Evolutionary conservation across 1,140 invertebrate species (phyloP).

Genomic region (Formica exsecta): DNA sequence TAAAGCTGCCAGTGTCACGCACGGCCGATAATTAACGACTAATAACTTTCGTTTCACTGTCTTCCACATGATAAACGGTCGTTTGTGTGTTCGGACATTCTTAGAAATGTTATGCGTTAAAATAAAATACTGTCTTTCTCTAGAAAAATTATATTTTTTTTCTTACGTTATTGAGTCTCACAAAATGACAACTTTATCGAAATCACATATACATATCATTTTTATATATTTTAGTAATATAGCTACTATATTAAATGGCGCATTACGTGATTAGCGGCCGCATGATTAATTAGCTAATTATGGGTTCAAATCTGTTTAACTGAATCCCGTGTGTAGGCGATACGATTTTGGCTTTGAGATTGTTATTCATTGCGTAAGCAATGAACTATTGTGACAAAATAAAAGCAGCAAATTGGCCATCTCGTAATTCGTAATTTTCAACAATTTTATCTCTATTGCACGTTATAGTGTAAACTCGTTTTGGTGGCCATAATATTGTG

Average conservation of each 20-base stretch:
- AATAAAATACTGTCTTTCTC: background rate
- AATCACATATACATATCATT: background rate
- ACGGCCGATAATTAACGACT: conserved; percentile 66
- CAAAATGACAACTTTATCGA: background rate
- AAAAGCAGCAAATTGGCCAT: background rate
- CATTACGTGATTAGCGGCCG: conserved; percentile 51
- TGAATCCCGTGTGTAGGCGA: background rate
- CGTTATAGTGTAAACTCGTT: background rate
- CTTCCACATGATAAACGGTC: conserved; percentile 39
- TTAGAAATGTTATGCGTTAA: conserved; percentile 23
- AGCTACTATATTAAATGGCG: conserved; percentile 4
- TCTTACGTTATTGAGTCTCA: too few species aligned
- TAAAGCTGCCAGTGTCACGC: conserved; percentile 63
- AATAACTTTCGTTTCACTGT: conserved; percentile 43
- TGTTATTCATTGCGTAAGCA: background rate
- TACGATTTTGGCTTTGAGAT: conserved; percentile 41
- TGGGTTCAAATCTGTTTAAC: conserved; percentile 38
- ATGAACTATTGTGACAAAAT: conserved; percentile 10
- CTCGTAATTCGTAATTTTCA: background rate
- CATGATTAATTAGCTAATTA: conserved; percentile 70
- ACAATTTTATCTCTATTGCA: background rate
- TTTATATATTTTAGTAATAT: background rate
- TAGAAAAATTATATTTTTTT: background rate
- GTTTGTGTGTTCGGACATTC: background rate
- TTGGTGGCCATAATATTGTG: background rate